Base-by-base conservation (phyloP, 2,113 vertebrate species). In the Misgurnus mizolepis region DNA sequence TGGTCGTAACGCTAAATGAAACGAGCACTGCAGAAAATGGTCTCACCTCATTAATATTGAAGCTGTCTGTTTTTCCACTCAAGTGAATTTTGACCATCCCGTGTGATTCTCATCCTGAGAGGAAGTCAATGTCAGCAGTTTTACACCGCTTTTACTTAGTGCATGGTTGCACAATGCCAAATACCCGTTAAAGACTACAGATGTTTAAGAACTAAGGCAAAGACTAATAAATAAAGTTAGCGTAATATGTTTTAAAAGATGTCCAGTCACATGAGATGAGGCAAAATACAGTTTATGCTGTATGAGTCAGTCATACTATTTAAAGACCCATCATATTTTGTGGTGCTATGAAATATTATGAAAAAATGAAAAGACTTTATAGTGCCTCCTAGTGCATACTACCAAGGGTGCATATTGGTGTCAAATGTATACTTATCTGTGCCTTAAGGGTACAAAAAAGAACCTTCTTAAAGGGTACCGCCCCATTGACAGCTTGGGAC, bases 51-150 rank as follows among this genome's bases (percentile, higher is more conserved):
- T 68, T 62, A 78, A 17, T 10, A 61, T 55, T 22, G 43, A 27
- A 40, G 60, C 41, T 55, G 70, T 61, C 65, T 49, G 50, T 77
- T 41, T 49, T 62, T 68, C 82, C 65, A n/a, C 76, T 78, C 82
- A 74, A 87, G 66, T 85, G 87, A 83, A 85, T 77, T 89, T 87
- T 86, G 83, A 84, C 80, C 88, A 82, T 71, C 79, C 69, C 91
- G 89, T 91, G 90, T 93, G 92, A 93, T 90, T 78, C 50, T 71
- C 70, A 73, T 85, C 85, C 91, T 86, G 89, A 87, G 80, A 89
- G 91, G 90, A 93, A 91, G 82, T 86, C 80, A 58, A 1, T 83
- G 89, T 92, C 92, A 93, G 91, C 91, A 83, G 78, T 91, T 92
- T 83, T 18, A n/a, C 8, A n/a, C 1, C 15, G 1, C 4, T 78